Evolutionary conservation across 1,140 invertebrate species (phyloP), one percentile per base, ranked within the genome.

Genomic region (Drosophila orena): DNA sequence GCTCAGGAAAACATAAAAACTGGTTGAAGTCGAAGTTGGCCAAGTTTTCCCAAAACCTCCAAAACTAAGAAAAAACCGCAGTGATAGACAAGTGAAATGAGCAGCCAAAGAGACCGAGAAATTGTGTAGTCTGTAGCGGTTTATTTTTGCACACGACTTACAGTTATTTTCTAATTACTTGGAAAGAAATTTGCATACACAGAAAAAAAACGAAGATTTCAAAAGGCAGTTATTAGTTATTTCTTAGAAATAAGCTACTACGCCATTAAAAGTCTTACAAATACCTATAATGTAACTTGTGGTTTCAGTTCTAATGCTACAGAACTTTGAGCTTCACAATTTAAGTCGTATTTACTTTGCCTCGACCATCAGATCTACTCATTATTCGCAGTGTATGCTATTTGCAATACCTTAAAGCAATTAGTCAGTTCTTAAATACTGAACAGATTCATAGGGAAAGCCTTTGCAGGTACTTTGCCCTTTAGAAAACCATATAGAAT

Each of bases 81-180:
- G 72, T 62, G 47, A 57, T 49, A 74, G 75, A 66, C 80, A 83
- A 83, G 80, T 83, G 80, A 83, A 83, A 83, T 69, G 57, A 68
- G 47, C 62, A 55, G 47, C 27, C 27, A 72, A 68, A 47, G 49
- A 53, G 53, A 56, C 49, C 49, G 66, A 47, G 47, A 46, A 40
- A 64, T 43, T 57, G 53, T 53, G 49, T 30, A 30, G 40, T 42
- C 30, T 42, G 49, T 69, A 57, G 68, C 72, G 50, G 40, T 49
- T 65, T 65, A 34, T 15, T 62, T 62, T 62, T 34, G 77, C 78
- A 80, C 71, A 75, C 68, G 38, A 59, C 78, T 74, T 83, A 71
- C 80, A 71, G 79, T 70, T 75, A 74, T 79, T 76, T 84, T 76
- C 65, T 77, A 84, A 85, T 85, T 80, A 69, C 76, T 59, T 76